Conservation (phyloP, 2,113 vertebrate genomes). For the Mastomys natalensis region DNA sequence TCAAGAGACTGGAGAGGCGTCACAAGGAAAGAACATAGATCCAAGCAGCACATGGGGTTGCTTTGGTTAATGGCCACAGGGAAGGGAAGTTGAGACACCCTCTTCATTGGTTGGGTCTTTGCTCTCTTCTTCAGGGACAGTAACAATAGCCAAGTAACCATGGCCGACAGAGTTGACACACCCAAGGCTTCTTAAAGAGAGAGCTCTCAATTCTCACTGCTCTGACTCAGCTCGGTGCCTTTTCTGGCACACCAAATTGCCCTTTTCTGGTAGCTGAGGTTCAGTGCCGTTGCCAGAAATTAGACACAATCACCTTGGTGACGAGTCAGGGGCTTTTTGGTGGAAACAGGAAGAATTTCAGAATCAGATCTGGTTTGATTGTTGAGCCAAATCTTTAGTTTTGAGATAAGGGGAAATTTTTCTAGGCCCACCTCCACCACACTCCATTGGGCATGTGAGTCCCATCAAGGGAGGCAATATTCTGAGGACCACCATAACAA, state of each 20-base stretch:
- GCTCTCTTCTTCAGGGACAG: background rate
- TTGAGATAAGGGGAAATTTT: background rate
- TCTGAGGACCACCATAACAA: background rate
- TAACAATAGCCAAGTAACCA: background rate
- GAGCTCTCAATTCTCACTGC: background rate
- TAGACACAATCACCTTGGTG: background rate
- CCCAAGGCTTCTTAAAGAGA: background rate
- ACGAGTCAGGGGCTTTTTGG: background rate
- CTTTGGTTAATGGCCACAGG: background rate
- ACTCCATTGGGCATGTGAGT: background rate
- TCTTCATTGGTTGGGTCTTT: background rate
- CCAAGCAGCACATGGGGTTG: background rate
- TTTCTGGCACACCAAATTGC: background rate
- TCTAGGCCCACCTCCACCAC: background rate
- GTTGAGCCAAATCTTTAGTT: background rate
- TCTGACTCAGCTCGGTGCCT: background rate
- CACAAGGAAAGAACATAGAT: background rate
- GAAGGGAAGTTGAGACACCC: background rate
- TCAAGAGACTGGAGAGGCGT: background rate
- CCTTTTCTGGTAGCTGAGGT: background rate
- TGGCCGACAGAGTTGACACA: background rate
- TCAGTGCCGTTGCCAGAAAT: background rate
- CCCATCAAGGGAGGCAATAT: background rate
- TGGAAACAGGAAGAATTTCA: background rate
- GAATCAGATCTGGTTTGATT: background rate